Conservation (phyloP, 2,888 invertebrate genomes). For the Escarpia spicata region DNA sequence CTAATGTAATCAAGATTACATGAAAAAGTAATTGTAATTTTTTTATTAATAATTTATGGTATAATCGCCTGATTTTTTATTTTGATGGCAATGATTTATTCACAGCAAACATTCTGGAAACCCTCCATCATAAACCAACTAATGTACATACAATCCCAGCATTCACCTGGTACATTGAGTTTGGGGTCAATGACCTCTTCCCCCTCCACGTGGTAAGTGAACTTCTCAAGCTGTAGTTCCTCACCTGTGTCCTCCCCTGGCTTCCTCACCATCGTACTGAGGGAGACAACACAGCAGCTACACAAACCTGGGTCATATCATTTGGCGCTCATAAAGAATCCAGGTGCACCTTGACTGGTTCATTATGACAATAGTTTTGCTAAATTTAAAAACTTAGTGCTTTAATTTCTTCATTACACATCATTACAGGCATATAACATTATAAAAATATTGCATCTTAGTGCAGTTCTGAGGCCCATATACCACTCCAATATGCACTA, state of each 20-base stretch:
- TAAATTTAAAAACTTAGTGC: background rate
- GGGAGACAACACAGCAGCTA: background rate
- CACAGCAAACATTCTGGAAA: background rate
- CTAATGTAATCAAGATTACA: too few species aligned
- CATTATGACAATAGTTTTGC: background rate
- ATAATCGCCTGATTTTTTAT: too few species aligned
- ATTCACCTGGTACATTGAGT: slow-evolving; percentile 51
- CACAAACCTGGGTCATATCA: background rate
- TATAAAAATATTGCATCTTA: too few species aligned
- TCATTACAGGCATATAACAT: too few species aligned
- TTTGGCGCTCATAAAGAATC: background rate
- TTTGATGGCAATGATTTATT: background rate
- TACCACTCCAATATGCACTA: too few species aligned
- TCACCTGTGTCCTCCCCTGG: slow-evolving; percentile 50
- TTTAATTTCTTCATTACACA: background rate
- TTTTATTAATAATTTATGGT: too few species aligned
- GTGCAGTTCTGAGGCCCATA: too few species aligned
- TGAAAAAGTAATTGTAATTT: too few species aligned
- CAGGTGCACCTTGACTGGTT: background rate
- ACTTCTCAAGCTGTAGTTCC: slow-evolving; percentile 56
- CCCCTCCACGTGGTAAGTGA: slow-evolving; percentile 53
- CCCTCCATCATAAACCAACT: background rate
- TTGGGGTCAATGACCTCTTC: slow-evolving; percentile 41
- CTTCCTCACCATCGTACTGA: slow-evolving; percentile 34
- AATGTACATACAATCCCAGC: background rate